Evolutionary conservation across 1,140 invertebrate genomes (phyloP), one percentile per base, ranked within the genome.

Genomic region (Pentalonia nigronervosa): DNA sequence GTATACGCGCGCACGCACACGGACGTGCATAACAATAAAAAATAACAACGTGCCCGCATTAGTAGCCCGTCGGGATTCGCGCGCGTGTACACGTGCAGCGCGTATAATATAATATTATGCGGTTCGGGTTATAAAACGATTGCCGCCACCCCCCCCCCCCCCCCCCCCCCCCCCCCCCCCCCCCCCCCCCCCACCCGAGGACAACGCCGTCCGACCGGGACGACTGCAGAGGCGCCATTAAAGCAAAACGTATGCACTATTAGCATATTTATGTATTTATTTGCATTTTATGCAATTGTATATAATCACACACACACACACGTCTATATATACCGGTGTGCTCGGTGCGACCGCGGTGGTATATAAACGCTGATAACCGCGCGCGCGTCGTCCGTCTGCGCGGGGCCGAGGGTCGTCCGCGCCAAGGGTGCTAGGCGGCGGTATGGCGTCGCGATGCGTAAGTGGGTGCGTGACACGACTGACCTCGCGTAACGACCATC

Each of bases 401-500:
- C 23, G 83, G 83, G 60, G 60, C 7, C 17, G 60, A 84, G 83
- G 83, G 84, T n/a, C 30, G 48, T 7, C 6, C n/a, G 36, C 36
- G 41, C 34, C 53, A 36, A 36, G 50, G 48, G 34, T n/a, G 89
- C 25, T 2, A 17, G 88, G 21, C 41, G 34, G 48, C 11, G 53
- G 34, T 9, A 3, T n/a, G 84, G 48, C 84, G 87, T 25, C 17
- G 47, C 81, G 91, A 86, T 86, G 91, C 91, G 91, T 93, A 84
- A 93, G 76, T 93, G 91, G 48, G 91, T 93, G 81, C 91, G 91
- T 93, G 50, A 81, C 76, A 93, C 81, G 91, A 50, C 91, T 93
- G 91, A 93, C 91, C 91, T 93, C 91, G 23, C 91, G 91, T 93
- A 93, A 93, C 91, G 91, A 93, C 81, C 81, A 50, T 84, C 48